Base-by-base conservation (phyloP, 2,888 invertebrate species). In the Diplazon laetatorius region DNA sequence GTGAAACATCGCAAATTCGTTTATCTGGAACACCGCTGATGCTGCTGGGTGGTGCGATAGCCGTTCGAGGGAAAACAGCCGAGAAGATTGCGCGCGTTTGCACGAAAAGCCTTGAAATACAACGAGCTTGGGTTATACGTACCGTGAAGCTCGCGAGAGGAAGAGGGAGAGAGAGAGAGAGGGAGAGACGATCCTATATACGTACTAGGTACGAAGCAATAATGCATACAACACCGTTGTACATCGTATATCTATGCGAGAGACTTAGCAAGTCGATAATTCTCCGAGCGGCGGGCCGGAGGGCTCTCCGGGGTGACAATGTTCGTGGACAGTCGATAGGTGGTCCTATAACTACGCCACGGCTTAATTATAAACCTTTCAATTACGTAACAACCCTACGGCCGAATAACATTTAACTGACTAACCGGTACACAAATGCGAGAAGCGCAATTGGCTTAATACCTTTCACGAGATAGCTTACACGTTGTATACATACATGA, bases 1-100 rank as follows among this genome's bases (percentile, higher is more conserved):
- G 55, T 55, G 55, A 55, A 55, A 55, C 55, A 74, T 74, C 78
- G 70, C 78, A 74, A 74, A 78, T 78, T 78, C 78, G 70, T 78
- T 78, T 78, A 78, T 78, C 74, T 60, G 65, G 73, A 63, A 65
- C 70, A 52, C 59, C 59, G 63, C 70, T 62, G 69, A 30, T 55
- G 59, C 50, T 65, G 48, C 35, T 60, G n/a, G 42, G 42, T 42
- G 39, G 50, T 55, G 66, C 44, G 60, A 70, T 55, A 62, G 62
- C 44, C 65, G 63, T 76, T 70, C 65, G 37, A 48, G 30, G 57
- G 57, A 50, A 62, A 60, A 55, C 52, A 50, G 46, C 62, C 60
- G 55, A 39, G 62, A 48, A 75, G 69, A 75, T 75, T 75, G 69
- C 39, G 46, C 68, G 75, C 73, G 66, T 66, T 60, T 55, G 66